Base-by-base conservation (phyloP, 2,797 vertebrate species). In the Eulemur rubriventer region DNA sequence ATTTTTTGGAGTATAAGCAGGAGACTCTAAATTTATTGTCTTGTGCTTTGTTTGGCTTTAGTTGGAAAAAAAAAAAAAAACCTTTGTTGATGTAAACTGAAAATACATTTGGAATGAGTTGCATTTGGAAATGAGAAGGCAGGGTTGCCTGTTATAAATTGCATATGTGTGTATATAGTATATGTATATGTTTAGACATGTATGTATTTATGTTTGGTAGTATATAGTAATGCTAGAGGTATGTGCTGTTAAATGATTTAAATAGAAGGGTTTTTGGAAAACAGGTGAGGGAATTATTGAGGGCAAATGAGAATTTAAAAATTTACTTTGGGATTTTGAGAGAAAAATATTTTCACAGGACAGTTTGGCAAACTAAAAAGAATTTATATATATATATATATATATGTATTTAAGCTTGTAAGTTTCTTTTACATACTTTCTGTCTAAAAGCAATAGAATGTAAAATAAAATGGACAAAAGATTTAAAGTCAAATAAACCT, bases 1-100 rank as follows among this genome's bases (percentile, higher is more conserved):
- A 98, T 97, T 96, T 94, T 97, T 83, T 94, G 52, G 95, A 98
- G 96, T 95, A 61, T 69, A 97, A 94, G 57, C 73, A 90, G 78
- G 55, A 97, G 94, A 63, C 87, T 95, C 41, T 94, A 95, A 93
- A 96, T 97, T 98, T 96, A 96, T 96, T 96, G 87, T 86, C 79
- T 97, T 50, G 65, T 2, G 1, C 83, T 98, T 96, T 97, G 85
- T 96, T 98, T 96, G 94, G 69, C 35, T 94, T 85, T 35, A 76
- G 91, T 93, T 94, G 94, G 94, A 91, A 6, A 0, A 67, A 6
- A 11, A 6, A 11, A 2, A 14, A 35, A 22, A 52, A 1, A 50
- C 35, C 59, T 70, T 93, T 35, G 50, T 18, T 38, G 24, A 30
- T 69, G 55, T 13, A 55, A 63, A 94, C 73, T 35, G 80, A 80